Conservation (phyloP, 2,113 vertebrate species). For the Callithrix jacchus region DNA sequence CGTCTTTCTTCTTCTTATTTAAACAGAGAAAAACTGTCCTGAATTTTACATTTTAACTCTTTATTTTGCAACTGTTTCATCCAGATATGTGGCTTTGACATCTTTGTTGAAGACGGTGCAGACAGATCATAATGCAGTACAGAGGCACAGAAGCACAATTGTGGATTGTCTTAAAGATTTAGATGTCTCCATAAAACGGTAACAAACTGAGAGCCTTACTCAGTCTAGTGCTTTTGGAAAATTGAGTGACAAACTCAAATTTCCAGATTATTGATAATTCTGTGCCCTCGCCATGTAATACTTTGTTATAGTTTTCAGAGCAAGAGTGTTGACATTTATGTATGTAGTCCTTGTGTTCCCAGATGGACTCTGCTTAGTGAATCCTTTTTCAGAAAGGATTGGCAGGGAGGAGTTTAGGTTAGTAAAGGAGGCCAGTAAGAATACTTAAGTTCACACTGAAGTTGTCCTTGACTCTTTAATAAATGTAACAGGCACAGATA, state of each 20-base stretch:
- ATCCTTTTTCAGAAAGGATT: constrained; percentile 37
- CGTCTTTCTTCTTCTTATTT: constrained; percentile 7
- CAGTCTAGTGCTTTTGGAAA: not conserved
- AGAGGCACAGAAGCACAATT: constrained; percentile 98
- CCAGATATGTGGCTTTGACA: constrained; percentile 97
- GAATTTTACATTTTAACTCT: constrained; percentile 47
- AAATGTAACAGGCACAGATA: not conserved
- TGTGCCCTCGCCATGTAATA: not conserved
- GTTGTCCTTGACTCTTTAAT: not conserved
- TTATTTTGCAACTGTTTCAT: not conserved
- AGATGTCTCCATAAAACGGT: constrained; percentile 99
- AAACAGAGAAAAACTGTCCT: not conserved
- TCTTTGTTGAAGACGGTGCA: constrained; percentile 99
- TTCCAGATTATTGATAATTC: not conserved
- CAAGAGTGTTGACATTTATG: not conserved
- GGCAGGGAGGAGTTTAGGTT: not conserved
- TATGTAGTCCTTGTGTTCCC: constrained; percentile 19
- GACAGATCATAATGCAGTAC: constrained; percentile 98
- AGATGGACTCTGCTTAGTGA: not conserved
- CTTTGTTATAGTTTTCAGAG: constrained; percentile 22
- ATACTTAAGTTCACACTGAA: not conserved
- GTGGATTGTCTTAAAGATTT: constrained; percentile 99
- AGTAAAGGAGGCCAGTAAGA: not conserved
- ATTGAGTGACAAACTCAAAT: not conserved
- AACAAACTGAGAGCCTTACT: constrained; percentile 46